phyloP scores from a whole-genome alignment of 1,140 invertebrate species.

The Drosophila persimilis region DNA sequence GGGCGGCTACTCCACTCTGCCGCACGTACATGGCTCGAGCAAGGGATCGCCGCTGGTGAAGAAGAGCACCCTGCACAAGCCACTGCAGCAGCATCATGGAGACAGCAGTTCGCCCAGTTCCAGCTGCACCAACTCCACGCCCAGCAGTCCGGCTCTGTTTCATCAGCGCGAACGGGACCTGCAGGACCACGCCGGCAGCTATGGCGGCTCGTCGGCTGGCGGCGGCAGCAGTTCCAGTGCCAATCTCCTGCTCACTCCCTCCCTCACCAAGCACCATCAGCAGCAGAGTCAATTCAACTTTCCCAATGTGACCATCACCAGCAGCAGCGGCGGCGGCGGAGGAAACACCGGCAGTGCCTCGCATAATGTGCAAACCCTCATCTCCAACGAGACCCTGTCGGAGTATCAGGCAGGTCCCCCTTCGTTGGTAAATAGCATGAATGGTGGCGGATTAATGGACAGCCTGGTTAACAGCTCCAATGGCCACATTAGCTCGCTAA shows the following conservation, averaged over 20 bases:
- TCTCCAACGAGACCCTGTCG: conserved; percentile 46
- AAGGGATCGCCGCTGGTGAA: conserved; percentile 83
- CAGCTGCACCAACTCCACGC: conserved; percentile 97
- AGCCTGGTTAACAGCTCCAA: conserved; percentile 48
- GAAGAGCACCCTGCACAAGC: conserved; percentile 50
- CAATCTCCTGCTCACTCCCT: conserved; percentile 28
- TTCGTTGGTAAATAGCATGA: conserved; percentile 13
- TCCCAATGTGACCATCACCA: conserved; percentile 85
- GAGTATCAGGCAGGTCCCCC: conserved; percentile 2
- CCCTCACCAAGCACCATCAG: conserved; percentile 82
- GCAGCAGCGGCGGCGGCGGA: conserved; percentile 33
- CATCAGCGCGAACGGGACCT: conserved; percentile 72
- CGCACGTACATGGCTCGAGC: conserved; percentile 30
- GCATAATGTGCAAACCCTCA: conserved; percentile 24
- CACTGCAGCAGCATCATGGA: conserved; percentile 82
- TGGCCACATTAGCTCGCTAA: conserved; percentile 46
- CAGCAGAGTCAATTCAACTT: conserved; percentile 91
- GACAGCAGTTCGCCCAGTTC: conserved; percentile 97
- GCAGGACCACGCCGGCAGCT: conserved; percentile 49
- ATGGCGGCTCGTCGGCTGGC: conserved; percentile 71
- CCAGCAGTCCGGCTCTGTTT: conserved; percentile 94
- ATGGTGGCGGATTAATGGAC: conserved; percentile 14
- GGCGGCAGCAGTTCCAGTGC: conserved; percentile 79
- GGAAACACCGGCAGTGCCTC: no score
- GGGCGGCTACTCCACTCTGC: conserved; percentile 82